phyloP scores from a whole-genome alignment of 2,113 vertebrate genomes.

The Hiodon tergisus region DNA sequence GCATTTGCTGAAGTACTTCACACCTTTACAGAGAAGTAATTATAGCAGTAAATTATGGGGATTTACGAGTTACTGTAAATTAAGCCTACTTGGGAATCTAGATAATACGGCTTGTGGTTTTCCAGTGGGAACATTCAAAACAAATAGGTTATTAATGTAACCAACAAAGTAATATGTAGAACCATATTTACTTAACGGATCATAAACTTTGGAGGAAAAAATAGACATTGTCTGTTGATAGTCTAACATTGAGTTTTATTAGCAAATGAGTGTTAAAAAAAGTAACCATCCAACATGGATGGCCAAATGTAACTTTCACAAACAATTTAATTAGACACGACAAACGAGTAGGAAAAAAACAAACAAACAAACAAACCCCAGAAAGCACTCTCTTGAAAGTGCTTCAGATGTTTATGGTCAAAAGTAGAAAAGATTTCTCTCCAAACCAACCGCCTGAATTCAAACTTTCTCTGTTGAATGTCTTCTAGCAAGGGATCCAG shows the following conservation, averaged over 20 bases:
- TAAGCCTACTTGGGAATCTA: neutral
- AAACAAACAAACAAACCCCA: too few relatives aligned
- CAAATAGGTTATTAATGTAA: constrained; percentile 7
- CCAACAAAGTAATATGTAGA: neutral
- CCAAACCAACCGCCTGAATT: neutral
- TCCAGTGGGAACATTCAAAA: constrained; percentile 19
- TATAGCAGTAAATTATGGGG: constrained; percentile 14
- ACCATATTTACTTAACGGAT: neutral
- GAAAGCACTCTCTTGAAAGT: neutral
- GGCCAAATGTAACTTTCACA: too few relatives aligned
- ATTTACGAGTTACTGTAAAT: constrained; percentile 21
- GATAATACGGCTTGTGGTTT: neutral
- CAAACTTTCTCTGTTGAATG: constrained; percentile 29
- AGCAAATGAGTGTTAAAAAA: constrained; percentile 18
- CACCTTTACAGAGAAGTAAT: constrained; percentile 11
- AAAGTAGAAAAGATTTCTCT: neutral
- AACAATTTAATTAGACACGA: constrained; percentile 16
- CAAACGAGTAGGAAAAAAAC: neutral
- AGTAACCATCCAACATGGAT: too few relatives aligned
- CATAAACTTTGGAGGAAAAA: neutral
- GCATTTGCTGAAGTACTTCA: constrained; percentile 11
- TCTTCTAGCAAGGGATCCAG: constrained; percentile 43
- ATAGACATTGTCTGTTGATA: neutral
- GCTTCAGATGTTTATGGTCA: neutral
- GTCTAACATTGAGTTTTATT: constrained; percentile 9